Evolutionary conservation across 2,113 vertebrate genomes (phyloP).

Genomic region (Cynopterus brachyotis): DNA sequence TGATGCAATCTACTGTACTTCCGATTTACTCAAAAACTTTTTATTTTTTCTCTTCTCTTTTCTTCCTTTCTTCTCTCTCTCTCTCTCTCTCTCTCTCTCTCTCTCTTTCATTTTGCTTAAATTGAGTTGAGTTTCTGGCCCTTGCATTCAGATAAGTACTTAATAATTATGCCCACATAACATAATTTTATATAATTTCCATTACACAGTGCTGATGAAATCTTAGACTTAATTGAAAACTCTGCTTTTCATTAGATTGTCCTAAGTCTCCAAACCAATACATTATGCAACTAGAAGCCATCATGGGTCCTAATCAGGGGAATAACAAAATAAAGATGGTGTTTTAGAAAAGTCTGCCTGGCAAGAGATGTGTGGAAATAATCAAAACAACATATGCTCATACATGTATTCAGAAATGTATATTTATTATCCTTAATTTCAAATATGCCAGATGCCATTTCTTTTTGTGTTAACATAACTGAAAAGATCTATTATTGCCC

Average conservation of each 20-base stretch:
- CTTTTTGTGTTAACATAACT: conserved; percentile 42
- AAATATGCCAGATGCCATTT: conserved; percentile 41
- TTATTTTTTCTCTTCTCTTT: neutral
- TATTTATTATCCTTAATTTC: conserved; percentile 29
- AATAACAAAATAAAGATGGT: conserved; percentile 67
- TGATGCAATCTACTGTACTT: neutral
- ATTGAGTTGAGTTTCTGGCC: conserved; percentile 31
- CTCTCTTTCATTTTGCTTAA: neutral
- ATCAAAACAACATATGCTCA: conserved; percentile 67
- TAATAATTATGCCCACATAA: conserved; percentile 54
- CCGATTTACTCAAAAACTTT: neutral
- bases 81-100: neutral
- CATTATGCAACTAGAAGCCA: conserved; percentile 48
- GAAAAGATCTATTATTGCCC: conserved; percentile 31
- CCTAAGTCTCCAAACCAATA: conserved; percentile 49
- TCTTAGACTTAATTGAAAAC: conserved; percentile 55
- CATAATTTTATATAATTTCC: conserved; percentile 51
- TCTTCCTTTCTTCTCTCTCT: neutral
- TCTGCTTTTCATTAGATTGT: conserved; percentile 60
- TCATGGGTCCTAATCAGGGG: conserved; percentile 34
- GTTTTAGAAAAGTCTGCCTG: conserved; percentile 51
- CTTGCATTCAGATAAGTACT: conserved; percentile 31
- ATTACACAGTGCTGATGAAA: conserved; percentile 53
- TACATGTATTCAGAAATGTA: conserved; percentile 4
- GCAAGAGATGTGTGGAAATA: conserved; percentile 56